Conservation (phyloP, 2,888 invertebrate genomes). For the Allygus modestus region DNA sequence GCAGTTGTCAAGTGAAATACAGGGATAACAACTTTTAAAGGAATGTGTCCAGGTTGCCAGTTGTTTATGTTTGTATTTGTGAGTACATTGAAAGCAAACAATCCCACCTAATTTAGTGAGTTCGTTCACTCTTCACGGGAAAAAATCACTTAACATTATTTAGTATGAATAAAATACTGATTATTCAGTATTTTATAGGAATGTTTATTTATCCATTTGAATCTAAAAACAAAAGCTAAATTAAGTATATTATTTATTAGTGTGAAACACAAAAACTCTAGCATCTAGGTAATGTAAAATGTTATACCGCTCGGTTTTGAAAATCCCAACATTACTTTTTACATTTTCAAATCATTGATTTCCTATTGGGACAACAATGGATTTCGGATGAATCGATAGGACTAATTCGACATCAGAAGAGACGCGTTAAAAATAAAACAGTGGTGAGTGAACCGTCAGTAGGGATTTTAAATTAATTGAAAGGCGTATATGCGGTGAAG, state of each 20-base stretch:
- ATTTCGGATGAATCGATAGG: not conserved
- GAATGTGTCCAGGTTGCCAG: not conserved
- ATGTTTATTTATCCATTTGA: too few relatives aligned
- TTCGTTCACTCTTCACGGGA: too few relatives aligned
- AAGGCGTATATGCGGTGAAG: constrained; percentile 52
- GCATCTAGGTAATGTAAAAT: too few relatives aligned
- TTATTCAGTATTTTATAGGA: too few relatives aligned
- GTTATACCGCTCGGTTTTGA: not conserved
- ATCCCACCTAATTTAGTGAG: too few relatives aligned
- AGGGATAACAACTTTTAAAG: not conserved
- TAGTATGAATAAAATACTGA: too few relatives aligned
- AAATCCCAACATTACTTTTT: not conserved
- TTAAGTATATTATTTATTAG: too few relatives aligned
- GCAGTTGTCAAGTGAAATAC: not conserved
- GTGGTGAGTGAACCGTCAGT: constrained; percentile 33
- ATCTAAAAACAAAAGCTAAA: too few relatives aligned
- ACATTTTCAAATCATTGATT: not conserved
- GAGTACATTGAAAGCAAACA: too few relatives aligned
- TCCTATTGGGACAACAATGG: constrained; percentile 5
- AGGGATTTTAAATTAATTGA: constrained; percentile 50
- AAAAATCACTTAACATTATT: too few relatives aligned
- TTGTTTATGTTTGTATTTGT: not conserved
- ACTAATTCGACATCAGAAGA: constrained; percentile 1
- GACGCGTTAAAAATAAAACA: constrained; percentile 20
- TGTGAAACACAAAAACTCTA: too few relatives aligned